Conservation (phyloP, 2,888 invertebrate species). For the Trichogramma evanescens region DNA sequence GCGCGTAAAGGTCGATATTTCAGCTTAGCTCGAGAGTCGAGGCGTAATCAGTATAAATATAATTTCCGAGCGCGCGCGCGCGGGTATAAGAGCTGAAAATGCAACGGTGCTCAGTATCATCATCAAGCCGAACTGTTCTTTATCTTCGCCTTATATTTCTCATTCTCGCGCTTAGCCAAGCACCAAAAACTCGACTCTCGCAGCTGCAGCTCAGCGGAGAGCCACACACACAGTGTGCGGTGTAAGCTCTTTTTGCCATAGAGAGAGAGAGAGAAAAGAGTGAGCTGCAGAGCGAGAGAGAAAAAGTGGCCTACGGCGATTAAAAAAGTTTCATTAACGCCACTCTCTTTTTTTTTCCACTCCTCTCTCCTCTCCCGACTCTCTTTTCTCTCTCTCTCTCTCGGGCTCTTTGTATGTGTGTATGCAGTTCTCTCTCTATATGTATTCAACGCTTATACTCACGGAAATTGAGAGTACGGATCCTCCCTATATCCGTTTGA, state of each 20-base stretch:
- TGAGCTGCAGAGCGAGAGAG: background rate
- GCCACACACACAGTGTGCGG: too few species aligned
- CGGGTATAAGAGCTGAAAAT: background rate
- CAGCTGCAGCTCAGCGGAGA: too few species aligned
- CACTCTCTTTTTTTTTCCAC: slow-evolving; percentile 21
- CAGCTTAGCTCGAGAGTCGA: background rate
- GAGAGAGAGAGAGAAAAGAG: slow-evolving; percentile 3
- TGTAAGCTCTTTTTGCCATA: slow-evolving; percentile 5
- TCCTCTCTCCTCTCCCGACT: slow-evolving; percentile 18
- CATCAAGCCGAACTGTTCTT: too few species aligned
- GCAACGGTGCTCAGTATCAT: too few species aligned
- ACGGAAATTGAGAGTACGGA: slow-evolving; percentile 18
- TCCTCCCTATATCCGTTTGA: slow-evolving; percentile 17
- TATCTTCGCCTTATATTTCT: slow-evolving; percentile 17
- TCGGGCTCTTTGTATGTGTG: background rate
- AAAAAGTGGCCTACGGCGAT: slow-evolving; percentile 31
- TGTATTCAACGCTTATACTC: background rate
- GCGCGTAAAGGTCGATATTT: too few species aligned
- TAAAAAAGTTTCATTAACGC: slow-evolving; percentile 36
- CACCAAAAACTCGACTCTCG: too few species aligned
- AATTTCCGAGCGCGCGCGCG: slow-evolving; percentile 2
- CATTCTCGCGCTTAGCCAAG: background rate
- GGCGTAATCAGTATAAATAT: background rate
- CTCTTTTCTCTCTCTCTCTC: slow-evolving; percentile 20
- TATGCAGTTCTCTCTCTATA: background rate